These are phyloP conservation scores for Flexamia atlantica DNA, from an alignment of 2,888 invertebrate genomes.

Conservation along the genomic window DNA sequence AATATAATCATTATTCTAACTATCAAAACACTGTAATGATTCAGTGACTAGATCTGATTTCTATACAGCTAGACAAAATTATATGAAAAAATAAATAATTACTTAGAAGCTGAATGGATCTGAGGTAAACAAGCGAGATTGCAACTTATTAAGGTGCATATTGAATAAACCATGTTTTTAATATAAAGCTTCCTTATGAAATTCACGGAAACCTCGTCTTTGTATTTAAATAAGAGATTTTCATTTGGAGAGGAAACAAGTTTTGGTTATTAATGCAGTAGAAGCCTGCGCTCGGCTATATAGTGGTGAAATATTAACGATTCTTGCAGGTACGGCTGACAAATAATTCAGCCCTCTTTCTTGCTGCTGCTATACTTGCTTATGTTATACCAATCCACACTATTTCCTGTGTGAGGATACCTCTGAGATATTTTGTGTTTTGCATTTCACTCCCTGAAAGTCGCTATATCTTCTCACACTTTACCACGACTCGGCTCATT, in stretches of 20 bases:
- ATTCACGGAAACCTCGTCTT: conserved; percentile 44
- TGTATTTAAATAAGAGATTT: conserved; percentile 59
- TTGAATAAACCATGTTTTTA: conserved; percentile 40
- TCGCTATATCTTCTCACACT: too few relatives aligned
- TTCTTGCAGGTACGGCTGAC: conserved; percentile 54
- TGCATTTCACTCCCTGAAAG: too few relatives aligned
- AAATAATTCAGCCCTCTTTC: conserved; percentile 59
- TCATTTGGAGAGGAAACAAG: conserved; percentile 57
- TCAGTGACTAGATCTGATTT: too few relatives aligned
- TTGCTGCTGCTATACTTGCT: conserved; percentile 46
- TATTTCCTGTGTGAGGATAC: not conserved
- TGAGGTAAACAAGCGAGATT: not conserved
- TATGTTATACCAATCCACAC: conserved; percentile 48
- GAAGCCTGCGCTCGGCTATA: conserved; percentile 57
- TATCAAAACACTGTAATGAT: too few relatives aligned
- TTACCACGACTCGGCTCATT: too few relatives aligned
- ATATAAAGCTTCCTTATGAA: conserved; percentile 42
- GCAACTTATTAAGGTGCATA: conserved; percentile 40
- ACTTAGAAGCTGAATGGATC: not conserved
- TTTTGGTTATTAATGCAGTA: conserved; percentile 54
- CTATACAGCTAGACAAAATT: too few relatives aligned
- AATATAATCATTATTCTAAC: too few relatives aligned
- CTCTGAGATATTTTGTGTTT: not conserved
- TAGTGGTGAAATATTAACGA: conserved; percentile 57
- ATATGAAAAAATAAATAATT: conserved; percentile 2